Evolutionary conservation across 2,797 vertebrate species (phyloP), one percentile per base, ranked within the genome.

Genomic region (Hoplostethus mediterraneus): DNA sequence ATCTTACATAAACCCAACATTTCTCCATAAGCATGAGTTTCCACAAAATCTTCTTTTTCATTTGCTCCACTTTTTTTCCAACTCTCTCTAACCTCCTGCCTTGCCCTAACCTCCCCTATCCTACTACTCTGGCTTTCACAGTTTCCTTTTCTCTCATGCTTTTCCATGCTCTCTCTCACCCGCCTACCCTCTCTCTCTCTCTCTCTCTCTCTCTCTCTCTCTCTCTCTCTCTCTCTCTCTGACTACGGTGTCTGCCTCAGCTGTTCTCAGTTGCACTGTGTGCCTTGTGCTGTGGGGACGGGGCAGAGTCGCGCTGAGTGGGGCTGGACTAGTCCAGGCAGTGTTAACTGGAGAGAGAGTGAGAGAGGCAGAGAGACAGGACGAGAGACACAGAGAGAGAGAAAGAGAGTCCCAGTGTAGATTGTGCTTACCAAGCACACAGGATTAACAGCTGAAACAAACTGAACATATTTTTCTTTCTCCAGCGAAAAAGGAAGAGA

Each of bases 191-290:
- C 70, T 59, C 76, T 64, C 80, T 45, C 75, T 78, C 78, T 25
- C 77, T 49, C 74, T 71, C 73, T 53, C 73, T 52, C 75, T 54
- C 79, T 71, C 80, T 44, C 79, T 67, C 76, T 36, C 81, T 54
- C 83, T 30, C 69, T 30, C 81, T n/a, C 68, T 40, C 84, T 67
- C 80, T 59, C 82, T 81, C 77, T 61, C 84, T 88, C 82, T 87
- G 77, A 80, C 83, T 88, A 13, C 62, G 71, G 88, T 81, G 87
- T 87, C 89, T 93, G 87, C 84, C 85, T 91, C 89, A 89, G 91
- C 93, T 94, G 91, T 89, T 92, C 87, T 92, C 92, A 93, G 80
- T 93, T 90, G 90, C 87, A 82, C 83, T 81, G 89, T 86, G 89
- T 81, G 88, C 81, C 81, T 90, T 87, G 88, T 64, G 87, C 85